A percentile compares a stretch with the other conserved stretches of the same genome.
phyloP scores from a whole-genome alignment of 2,797 vertebrate species.

The Coracias cyanogaster region DNA sequence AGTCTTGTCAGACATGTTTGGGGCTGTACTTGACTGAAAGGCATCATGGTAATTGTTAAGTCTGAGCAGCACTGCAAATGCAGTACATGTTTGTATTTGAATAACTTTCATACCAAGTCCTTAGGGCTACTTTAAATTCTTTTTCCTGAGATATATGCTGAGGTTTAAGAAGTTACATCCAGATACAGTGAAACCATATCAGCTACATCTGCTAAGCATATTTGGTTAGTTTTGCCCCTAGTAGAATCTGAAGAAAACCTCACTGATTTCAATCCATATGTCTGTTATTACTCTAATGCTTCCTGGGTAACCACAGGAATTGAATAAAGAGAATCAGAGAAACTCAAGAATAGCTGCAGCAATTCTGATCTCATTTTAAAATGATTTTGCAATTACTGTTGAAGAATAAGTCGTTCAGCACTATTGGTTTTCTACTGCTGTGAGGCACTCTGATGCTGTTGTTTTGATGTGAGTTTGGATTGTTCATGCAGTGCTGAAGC shows the following conservation, averaged over 20 bases:
- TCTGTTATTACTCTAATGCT: conserved; percentile 31
- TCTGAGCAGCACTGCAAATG: not conserved
- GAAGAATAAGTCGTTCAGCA: not conserved
- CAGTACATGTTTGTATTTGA: not conserved
- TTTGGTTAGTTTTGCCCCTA: not conserved
- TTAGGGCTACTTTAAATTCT: not conserved
- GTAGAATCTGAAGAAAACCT: not conserved
- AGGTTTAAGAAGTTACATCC: not conserved
- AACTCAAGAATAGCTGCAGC: not conserved
- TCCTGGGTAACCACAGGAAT: conserved; percentile 12
- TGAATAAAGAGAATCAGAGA: not conserved
- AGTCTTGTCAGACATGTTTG: not conserved
- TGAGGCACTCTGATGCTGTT: not conserved
- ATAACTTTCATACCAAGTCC: not conserved
- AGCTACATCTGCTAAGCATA: not conserved
- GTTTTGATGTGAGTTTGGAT: conserved; percentile 20
- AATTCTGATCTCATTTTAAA: conserved; percentile 35
- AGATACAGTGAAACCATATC: not conserved
- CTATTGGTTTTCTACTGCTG: conserved; percentile 7
- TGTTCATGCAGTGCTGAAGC: not conserved
- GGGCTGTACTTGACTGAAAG: not conserved
- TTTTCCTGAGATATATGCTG: not conserved
- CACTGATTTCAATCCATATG: not conserved
- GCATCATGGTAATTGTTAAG: not conserved
- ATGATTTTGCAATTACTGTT: conserved; percentile 33